Base-by-base conservation (phyloP, 2,113 vertebrate species). In the Nettapus auritus region DNA sequence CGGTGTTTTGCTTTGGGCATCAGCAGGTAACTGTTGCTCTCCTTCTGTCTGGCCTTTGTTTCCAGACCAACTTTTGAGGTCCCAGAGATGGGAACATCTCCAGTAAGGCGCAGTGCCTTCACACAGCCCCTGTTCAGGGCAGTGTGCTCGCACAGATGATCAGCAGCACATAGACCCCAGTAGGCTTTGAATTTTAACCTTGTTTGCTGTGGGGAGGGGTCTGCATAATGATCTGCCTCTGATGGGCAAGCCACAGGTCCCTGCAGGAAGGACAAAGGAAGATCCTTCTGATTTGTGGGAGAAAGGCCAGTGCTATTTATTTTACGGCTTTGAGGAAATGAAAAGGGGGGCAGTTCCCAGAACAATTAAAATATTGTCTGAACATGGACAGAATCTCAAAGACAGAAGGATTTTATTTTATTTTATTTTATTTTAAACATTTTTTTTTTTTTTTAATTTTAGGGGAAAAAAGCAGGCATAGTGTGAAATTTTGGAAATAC, bases 181-280 rank as follows among this genome's bases (percentile, higher is more conserved):
- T 68, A 55, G 64, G 88, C 50, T 96, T 56, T 77, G 93, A 48
- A 74, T 80, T 77, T 26, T 81, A 64, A 56, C 82, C 56, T 60
- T 67, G 28, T 85, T 83, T 77, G 82, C 75, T 89, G 70, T 15
- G 26, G 42, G 75, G 79, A 91, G 68, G 50, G 56, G 67, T n/a
- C 20, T 89, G 75, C 4, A 0, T 62, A 73, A 59, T 1, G 11
- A 63, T 90, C 60, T 78, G 64, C 38, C 64, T 79, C 59, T 77
- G 75, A 36, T 34, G 42, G 26, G 82, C 57, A 84, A 83, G 60
- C 12, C 1, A 0, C 16, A 1, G 1, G 63, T 80, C 53, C 66
- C 80, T 20, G 22, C 33, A 84, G 83, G 77, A 89, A 69, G 83
- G 94, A 92, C 86, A 97, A 97, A 93, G 93, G 62, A 82, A 89